These are phyloP conservation scores for Trichomycterus rosablanca DNA, from an alignment of 2,113 vertebrate genomes.

Conservation along the genomic window DNA sequence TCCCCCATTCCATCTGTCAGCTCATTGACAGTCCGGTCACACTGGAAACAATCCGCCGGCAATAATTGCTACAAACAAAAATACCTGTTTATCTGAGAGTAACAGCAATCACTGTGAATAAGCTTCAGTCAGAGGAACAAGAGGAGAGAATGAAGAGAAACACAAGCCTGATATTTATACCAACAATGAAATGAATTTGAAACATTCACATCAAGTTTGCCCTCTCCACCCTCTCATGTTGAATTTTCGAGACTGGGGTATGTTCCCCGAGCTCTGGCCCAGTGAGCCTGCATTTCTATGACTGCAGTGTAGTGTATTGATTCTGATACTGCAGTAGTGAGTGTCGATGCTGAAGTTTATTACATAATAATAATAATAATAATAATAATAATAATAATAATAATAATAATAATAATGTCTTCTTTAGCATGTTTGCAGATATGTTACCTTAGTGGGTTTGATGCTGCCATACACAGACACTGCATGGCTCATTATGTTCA, in stretches of 20 bases:
- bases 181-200: slow-evolving; percentile 67
- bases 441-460: too few relatives aligned
- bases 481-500: too few relatives aligned
- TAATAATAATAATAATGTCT: too few relatives aligned
- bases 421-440: too few relatives aligned
- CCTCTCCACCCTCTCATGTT: background rate
- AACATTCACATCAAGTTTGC: background rate
- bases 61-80: slow-evolving; percentile 72
- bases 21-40: slow-evolving; percentile 69
- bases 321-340: background rate
- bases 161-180: slow-evolving; percentile 63
- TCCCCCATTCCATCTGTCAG: slow-evolving; percentile 41
- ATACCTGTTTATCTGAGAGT: slow-evolving; percentile 65
- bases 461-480: too few relatives aligned
- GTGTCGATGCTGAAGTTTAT: too few relatives aligned
- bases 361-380: too few relatives aligned
- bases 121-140: slow-evolving; percentile 48
- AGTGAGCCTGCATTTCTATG: too few relatives aligned
- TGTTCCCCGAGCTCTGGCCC: background rate
- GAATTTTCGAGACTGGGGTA: background rate
- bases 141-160: slow-evolving; percentile 48
- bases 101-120: slow-evolving; percentile 65
- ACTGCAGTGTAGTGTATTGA: background rate
- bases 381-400: too few relatives aligned
- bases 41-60: slow-evolving; percentile 67